These are phyloP conservation scores for Coelopa frigida DNA, from an alignment of 1,140 invertebrate genomes.

Conservation along the genomic window DNA sequence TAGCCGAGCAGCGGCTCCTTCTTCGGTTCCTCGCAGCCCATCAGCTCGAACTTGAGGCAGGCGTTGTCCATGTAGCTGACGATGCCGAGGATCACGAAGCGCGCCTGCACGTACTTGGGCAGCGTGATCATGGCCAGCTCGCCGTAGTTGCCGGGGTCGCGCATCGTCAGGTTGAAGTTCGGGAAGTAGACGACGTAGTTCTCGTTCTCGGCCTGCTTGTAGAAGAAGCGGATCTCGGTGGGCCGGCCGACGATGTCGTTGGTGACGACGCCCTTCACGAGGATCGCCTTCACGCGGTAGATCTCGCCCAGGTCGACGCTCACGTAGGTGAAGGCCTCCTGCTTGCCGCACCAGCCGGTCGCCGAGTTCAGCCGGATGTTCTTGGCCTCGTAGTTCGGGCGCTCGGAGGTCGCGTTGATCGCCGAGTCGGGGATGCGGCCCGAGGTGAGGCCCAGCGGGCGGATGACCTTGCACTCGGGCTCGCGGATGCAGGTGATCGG, in stretches of 20 bases:
- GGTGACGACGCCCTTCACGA: slow-evolving; percentile 90
- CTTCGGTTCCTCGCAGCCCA: slow-evolving; percentile 85
- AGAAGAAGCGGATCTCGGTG: slow-evolving; percentile 94
- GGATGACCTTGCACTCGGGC: slow-evolving; percentile 89
- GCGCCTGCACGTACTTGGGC: slow-evolving; percentile 84
- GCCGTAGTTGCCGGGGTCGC: slow-evolving; percentile 88
- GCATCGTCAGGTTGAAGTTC: slow-evolving; percentile 88
- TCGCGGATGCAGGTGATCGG: slow-evolving; percentile 86
- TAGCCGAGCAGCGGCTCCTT: slow-evolving; percentile 79
- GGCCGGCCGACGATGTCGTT: slow-evolving; percentile 91
- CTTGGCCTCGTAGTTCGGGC: slow-evolving; percentile 83
- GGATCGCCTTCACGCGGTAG: slow-evolving; percentile 81
- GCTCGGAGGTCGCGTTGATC: slow-evolving; percentile 92
- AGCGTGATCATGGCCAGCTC: slow-evolving; percentile 93
- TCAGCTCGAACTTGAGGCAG: slow-evolving; percentile 91
- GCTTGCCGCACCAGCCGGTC: slow-evolving; percentile 91
- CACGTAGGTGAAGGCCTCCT: slow-evolving; percentile 92
- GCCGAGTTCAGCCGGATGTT: slow-evolving; percentile 88
- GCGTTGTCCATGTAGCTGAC: slow-evolving; percentile 95
- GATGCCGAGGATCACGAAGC: slow-evolving; percentile 88
- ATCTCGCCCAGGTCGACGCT: slow-evolving; percentile 89
- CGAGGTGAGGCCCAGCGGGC: slow-evolving; percentile 82
- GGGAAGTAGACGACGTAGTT: slow-evolving; percentile 96
- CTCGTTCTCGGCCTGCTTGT: slow-evolving; percentile 86
- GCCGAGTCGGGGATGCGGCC: slow-evolving; percentile 89